phyloP scores from a whole-genome alignment of 2,113 vertebrate species.

The Brachypodius melanocephalos region DNA sequence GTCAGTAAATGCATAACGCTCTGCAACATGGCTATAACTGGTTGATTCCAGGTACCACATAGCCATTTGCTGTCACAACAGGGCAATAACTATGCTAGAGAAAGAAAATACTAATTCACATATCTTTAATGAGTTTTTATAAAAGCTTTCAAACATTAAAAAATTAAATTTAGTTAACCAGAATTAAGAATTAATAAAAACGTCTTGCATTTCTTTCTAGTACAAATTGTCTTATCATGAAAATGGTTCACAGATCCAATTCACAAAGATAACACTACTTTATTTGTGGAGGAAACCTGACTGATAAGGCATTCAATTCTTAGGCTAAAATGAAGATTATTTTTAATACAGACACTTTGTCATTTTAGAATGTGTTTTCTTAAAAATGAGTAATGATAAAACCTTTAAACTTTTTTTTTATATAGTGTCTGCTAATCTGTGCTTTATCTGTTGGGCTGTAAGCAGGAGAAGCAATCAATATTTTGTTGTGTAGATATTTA shows the following conservation, averaged over 20 bases:
- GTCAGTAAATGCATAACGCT: not conserved
- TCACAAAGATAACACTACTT: not conserved
- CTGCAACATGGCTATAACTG: not conserved
- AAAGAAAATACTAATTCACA: not conserved
- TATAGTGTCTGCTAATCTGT: not conserved
- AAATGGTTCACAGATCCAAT: not conserved
- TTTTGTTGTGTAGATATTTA: not conserved
- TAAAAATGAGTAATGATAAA: not conserved
- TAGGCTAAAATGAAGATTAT: not conserved
- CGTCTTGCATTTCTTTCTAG: rapidly evolving
- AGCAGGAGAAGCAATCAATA: not conserved
- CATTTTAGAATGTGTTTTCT: not conserved
- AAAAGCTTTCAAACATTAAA: not conserved
- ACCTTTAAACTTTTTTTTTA: not conserved
- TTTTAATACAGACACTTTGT: not conserved
- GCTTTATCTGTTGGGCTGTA: not conserved
- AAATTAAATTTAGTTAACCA: not conserved
- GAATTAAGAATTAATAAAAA: not conserved
- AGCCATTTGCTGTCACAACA: not conserved
- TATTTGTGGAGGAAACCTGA: not conserved
- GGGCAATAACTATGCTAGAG: not conserved
- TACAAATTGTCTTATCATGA: not conserved
- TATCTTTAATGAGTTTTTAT: not conserved
- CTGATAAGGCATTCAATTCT: not conserved
- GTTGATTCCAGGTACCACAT: not conserved